Evolutionary conservation across 2,113 vertebrate species (phyloP).

Genomic region (Oreochromis tanganicae): DNA sequence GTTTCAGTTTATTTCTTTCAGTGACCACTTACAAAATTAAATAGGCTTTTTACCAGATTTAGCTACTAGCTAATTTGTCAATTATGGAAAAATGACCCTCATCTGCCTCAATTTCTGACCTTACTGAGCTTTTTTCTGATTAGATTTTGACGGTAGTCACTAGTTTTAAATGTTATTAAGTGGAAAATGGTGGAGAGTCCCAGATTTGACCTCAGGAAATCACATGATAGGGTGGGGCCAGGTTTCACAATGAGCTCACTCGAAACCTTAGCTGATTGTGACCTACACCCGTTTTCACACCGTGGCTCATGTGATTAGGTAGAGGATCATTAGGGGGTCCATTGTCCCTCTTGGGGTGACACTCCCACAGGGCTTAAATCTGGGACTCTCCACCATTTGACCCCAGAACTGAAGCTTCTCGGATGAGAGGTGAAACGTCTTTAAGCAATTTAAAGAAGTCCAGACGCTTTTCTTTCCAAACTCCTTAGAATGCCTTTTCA

Average conservation of each 20-base stretch:
- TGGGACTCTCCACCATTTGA: accelerated
- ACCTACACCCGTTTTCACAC: not conserved
- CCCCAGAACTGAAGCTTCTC: not conserved
- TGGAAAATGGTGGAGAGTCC: not conserved
- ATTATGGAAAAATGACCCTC: not conserved
- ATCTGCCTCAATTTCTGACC: not conserved
- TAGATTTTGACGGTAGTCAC: not conserved
- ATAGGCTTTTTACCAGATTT: not conserved
- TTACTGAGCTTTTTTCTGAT: not conserved
- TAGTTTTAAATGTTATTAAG: not conserved
- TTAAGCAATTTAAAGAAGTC: not conserved
- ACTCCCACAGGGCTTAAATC: not conserved
- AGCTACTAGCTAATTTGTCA: not conserved
- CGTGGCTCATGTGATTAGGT: not conserved
- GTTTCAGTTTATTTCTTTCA: not conserved
- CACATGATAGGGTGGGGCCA: no score
- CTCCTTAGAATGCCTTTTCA: not conserved
- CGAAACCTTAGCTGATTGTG: not conserved
- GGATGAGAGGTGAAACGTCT: not conserved
- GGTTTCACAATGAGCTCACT: not conserved
- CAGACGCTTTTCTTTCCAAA: not conserved
- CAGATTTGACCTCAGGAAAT: not conserved
- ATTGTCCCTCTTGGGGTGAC: not conserved
- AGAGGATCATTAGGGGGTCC: not conserved
- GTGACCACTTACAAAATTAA: not conserved